Evolutionary conservation across 2,113 vertebrate genomes (phyloP), one percentile per base, ranked within the genome.

Genomic region (Amblyornis subalaris): DNA sequence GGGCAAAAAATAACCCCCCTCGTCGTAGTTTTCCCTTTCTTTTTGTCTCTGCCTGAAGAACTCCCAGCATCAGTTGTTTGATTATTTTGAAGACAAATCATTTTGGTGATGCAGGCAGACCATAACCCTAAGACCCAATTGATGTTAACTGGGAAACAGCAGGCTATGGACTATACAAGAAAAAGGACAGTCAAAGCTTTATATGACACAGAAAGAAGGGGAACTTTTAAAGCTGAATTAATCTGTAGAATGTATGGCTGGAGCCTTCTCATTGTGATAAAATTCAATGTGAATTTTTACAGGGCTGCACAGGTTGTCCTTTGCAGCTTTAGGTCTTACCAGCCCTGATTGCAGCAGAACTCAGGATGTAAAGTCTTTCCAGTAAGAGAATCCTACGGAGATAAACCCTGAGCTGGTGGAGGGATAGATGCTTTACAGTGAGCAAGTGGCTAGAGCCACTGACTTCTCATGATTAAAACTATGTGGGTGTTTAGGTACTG

Each of bases 381-480:
- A 53, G 51, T 80, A 69, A n/a, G 31, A 64, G 40, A 86, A 31
- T 61, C 19, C 55, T 65, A 25, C 21, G 24, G 24, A 73, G 65
- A 29, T 81, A 66, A 69, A 61, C 21, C 18, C 24, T 61, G 47
- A 73, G 11, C 38, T 84, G 65, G 29, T 51, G 16, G 24, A 53
- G 18, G 3, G 2, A 33, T 53, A 38, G 66, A 36, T 60, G 21
- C 21, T 42, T 80, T 51, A 35, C 31, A 70, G 66, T 48, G 35
- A 55, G 40, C 51, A 48, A 62, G 16, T 79, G 54, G 22, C 48
- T 38, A 38, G 53, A 94, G 57, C 40, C 54, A 40, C 31, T 40
- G 47, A 62, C 19, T 82, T 93, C 25, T 79, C 45, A 42, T 47
- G 66, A 44, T 86, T 82, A 73, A 74, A 93, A 47, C 16, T 65